Evolutionary conservation across 2,113 vertebrate species (phyloP), one percentile per base, ranked within the genome.

Genomic region (Cairina moschata): DNA sequence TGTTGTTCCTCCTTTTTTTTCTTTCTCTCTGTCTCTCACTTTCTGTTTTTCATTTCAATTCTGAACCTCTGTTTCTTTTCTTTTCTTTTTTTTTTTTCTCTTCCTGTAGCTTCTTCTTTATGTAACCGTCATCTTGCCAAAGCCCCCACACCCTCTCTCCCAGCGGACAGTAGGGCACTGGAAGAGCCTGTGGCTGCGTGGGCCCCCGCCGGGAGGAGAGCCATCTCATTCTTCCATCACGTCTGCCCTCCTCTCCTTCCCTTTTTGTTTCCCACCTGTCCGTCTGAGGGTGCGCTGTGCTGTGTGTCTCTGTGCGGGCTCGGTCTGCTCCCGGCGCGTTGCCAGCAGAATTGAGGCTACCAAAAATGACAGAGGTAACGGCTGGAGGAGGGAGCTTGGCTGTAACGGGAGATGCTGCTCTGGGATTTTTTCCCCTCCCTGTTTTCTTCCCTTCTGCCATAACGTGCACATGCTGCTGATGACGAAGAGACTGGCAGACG

Each of bases 91-190:
- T 42, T 42, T 44, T 96, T 97, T 93, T 98, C 95, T 98, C 88
- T 97, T 52, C 96, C 98, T 95, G 95, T 98, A 98, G 98, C 98
- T 98, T 98, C 98, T 98, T 98, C 98, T 98, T 98, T 98, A 96
- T 98, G 97, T 98, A 98, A 88, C 63, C 88, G 83, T 91, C 97
- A 98, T 65, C 97, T 97, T 98, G 97, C 97, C 97, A 97, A 76
- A 97, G 98, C 95, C 96, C 97, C 97, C 94, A 83, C 95, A 93
- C 88, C 93, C 95, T 92, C 97, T 97, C 95, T 98, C 98, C 97
- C 97, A 88, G 96, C 94, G 97, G 97, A 95, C 95, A 91, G 6
- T 76, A 97, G 96, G 93, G 95, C 96, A 71, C 97, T 97, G 97
- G 98, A 98, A 95, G 98, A 98, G 95, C 97, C 95, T 78, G 96